Evolutionary conservation across 1,140 invertebrate species (phyloP).

Genomic region (Physella acuta): DNA sequence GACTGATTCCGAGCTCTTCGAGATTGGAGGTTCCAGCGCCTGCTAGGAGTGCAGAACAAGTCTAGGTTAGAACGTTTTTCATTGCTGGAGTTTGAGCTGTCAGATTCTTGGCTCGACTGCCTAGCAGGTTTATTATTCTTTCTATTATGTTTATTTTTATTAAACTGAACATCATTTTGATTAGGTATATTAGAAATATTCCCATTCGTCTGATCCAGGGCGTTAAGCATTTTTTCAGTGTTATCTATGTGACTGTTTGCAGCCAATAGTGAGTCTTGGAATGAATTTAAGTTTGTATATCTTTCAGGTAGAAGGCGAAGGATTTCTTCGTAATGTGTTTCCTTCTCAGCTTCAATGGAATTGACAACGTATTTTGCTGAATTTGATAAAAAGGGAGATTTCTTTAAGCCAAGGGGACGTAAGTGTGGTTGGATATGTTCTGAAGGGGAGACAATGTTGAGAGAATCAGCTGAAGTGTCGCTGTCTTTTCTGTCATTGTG

Average conservation of each 20-base stretch:
- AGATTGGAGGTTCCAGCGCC: background rate
- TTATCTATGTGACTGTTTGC: background rate
- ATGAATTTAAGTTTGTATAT: background rate
- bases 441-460: slow-evolving; percentile 7
- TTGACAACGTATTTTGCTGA: slow-evolving; percentile 19
- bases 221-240: slow-evolving; percentile 7
- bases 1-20: background rate
- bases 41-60: slow-evolving; percentile 16
- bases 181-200: background rate
- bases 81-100: slow-evolving; percentile 18
- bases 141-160: background rate
- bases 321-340: slow-evolving; percentile 5
- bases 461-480: slow-evolving; percentile 11
- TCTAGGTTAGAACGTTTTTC: slow-evolving; percentile 11
- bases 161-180: background rate
- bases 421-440: slow-evolving; percentile 21
- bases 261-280: background rate
- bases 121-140: slow-evolving; percentile 2
- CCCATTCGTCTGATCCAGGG: slow-evolving; percentile 7
- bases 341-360: slow-evolving; percentile 7
- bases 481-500: slow-evolving; percentile 16
- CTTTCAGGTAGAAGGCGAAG: slow-evolving; percentile 3
- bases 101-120: slow-evolving; percentile 15
- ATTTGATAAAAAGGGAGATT: slow-evolving; percentile 12
- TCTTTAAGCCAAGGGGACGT: slow-evolving; percentile 11